phyloP scores from a whole-genome alignment of 1,140 invertebrate genomes.

The Pseudoatta argentina region DNA sequence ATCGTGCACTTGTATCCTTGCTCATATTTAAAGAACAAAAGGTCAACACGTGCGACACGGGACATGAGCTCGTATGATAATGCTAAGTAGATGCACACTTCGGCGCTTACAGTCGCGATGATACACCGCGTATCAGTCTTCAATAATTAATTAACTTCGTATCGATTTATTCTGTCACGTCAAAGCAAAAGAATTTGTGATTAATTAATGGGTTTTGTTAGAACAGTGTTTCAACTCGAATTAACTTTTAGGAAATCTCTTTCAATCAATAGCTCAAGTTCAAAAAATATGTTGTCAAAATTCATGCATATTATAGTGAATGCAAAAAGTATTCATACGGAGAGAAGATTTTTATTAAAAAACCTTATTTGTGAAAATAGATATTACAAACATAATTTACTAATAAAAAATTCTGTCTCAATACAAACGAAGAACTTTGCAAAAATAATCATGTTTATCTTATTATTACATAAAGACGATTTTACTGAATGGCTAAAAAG shows the following conservation, averaged over 20 bases:
- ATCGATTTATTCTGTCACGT: conserved; percentile 22
- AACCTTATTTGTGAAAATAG: too few species aligned
- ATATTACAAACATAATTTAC: too few species aligned
- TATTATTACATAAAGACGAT: too few species aligned
- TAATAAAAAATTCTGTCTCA: too few species aligned
- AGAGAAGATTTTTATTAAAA: too few species aligned
- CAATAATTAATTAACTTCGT: conserved; percentile 35
- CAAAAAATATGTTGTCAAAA: not conserved
- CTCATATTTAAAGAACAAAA: not conserved
- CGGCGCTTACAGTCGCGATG: not conserved
- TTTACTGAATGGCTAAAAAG: too few species aligned
- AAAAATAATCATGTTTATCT: too few species aligned
- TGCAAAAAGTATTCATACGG: too few species aligned
- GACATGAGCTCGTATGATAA: conserved; percentile 5
- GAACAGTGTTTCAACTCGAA: not conserved
- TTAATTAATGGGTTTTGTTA: conserved; percentile 2
- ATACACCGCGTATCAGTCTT: conserved; percentile 15
- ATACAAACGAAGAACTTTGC: too few species aligned
- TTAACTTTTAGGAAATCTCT: too few species aligned
- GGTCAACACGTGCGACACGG: conserved; percentile 15
- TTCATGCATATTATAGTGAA: too few species aligned
- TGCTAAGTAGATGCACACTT: not conserved
- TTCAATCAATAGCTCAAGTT: not conserved
- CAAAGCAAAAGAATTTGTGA: not conserved
- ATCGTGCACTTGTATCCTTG: not conserved